Percentiles rank a stretch among this genome's conserved stretches.
phyloP scores from a whole-genome alignment of 2,888 invertebrate species.

The Creontiades dilutus region DNA sequence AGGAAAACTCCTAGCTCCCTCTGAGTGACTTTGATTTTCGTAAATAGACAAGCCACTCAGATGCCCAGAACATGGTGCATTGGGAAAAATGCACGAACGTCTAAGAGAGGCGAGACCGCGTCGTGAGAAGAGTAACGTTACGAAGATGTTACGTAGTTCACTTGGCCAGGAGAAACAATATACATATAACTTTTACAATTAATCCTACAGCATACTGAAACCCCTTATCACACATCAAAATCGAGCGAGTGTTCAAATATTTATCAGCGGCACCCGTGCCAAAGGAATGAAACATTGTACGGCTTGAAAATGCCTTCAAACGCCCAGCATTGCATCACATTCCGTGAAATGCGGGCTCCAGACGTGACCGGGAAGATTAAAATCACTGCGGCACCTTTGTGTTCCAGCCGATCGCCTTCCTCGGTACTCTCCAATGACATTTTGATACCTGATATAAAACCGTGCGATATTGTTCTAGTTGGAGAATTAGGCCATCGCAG shows the following conservation, averaged over 20 bases:
- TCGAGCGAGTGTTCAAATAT: not conserved
- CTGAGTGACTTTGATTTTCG: too few species aligned
- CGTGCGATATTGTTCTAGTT: not conserved
- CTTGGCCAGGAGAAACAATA: too few species aligned
- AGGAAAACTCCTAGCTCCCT: too few species aligned
- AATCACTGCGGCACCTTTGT: slow-evolving; percentile 14
- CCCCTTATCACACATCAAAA: not conserved
- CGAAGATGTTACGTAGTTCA: too few species aligned
- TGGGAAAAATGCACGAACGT: too few species aligned
- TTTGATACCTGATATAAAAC: not conserved
- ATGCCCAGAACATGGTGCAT: too few species aligned
- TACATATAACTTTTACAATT: too few species aligned
- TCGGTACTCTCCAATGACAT: not conserved
- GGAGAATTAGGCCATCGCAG: not conserved
- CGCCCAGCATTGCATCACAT: not conserved
- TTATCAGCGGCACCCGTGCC: not conserved
- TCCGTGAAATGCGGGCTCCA: not conserved
- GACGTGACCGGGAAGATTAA: slow-evolving; percentile 14
- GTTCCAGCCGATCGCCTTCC: slow-evolving; percentile 1
- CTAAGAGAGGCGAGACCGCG: too few species aligned
- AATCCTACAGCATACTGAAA: too few species aligned
- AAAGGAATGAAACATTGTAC: not conserved
- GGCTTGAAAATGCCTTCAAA: slow-evolving; percentile 1
- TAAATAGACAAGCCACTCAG: too few species aligned
- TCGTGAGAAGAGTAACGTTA: too few species aligned